Evolutionary conservation across 1,140 invertebrate genomes (phyloP).

Genomic region (Leptinotarsa defecta): DNA sequence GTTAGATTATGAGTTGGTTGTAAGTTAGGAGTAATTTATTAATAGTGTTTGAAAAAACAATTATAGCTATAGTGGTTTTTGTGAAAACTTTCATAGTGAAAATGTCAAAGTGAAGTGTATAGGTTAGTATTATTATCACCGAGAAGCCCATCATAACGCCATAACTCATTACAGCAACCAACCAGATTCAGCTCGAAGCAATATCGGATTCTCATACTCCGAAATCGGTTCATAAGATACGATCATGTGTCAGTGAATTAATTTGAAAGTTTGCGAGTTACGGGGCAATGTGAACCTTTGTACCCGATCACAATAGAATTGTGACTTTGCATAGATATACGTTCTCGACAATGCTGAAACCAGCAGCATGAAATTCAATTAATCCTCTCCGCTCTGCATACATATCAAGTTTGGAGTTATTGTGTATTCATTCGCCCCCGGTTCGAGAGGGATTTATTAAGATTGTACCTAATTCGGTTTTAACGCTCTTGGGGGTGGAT

Average conservation of each 20-base stretch:
- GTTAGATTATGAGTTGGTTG: too few species aligned
- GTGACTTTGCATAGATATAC: slow-evolving; percentile 47
- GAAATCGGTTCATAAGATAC: slow-evolving; percentile 3
- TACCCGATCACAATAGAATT: slow-evolving; percentile 42
- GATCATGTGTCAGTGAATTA: slow-evolving; percentile 33
- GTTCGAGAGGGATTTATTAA: slow-evolving; percentile 34
- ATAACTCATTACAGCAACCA: background rate
- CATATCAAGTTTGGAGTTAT: slow-evolving; percentile 46
- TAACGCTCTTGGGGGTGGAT: background rate
- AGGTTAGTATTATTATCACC: too few species aligned
- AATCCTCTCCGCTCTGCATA: slow-evolving; percentile 41
- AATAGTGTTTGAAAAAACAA: too few species aligned
- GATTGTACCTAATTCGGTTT: slow-evolving; percentile 33
- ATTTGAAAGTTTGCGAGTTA: slow-evolving; percentile 42
- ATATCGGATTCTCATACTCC: background rate
- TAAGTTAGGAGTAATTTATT: too few species aligned
- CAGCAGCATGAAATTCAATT: slow-evolving; percentile 44
- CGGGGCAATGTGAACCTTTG: slow-evolving; percentile 31
- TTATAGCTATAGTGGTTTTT: too few species aligned
- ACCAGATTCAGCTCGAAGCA: background rate
- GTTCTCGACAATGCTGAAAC: slow-evolving; percentile 39
- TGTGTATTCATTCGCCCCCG: slow-evolving; percentile 42
- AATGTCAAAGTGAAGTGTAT: too few species aligned
- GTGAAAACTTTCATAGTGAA: too few species aligned
- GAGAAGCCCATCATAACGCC: too few species aligned